A percentile compares a stretch with the other conserved stretches of the same genome.
Evolutionary conservation across 2,797 vertebrate species (phyloP).

Genomic region (Hapalemur alaotrensis): DNA sequence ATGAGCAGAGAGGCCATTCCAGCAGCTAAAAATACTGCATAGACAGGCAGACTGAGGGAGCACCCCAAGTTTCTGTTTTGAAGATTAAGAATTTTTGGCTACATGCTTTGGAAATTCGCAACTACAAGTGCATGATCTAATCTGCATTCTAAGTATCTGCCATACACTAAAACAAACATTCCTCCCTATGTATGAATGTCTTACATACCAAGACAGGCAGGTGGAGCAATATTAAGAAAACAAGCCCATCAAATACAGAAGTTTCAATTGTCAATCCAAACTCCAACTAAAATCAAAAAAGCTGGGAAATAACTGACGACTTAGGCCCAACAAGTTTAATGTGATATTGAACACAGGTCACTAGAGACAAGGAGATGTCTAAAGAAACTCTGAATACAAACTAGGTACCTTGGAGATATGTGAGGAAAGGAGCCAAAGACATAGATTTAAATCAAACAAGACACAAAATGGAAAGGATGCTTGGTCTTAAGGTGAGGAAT

Average conservation of each 20-base stretch:
- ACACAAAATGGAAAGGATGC: background rate
- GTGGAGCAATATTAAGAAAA: background rate
- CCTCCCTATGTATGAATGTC: background rate
- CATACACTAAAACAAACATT: constrained; percentile 7
- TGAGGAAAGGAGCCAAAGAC: background rate
- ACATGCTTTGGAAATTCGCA: background rate
- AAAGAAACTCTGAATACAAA: background rate
- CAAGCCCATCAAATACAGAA: background rate
- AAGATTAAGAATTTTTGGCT: constrained; percentile 36
- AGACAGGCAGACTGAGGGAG: background rate
- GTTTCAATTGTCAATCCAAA: background rate
- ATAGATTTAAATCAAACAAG: background rate
- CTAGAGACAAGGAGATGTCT: background rate
- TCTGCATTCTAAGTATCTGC: constrained; percentile 13
- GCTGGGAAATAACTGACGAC: background rate
- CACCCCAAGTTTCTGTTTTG: background rate
- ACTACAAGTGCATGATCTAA: background rate
- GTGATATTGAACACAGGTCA: background rate
- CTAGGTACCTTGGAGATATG: background rate
- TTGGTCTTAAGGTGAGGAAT: background rate
- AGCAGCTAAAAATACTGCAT: background rate
- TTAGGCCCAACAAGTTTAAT: background rate
- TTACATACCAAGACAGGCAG: background rate
- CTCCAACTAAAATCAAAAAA: background rate
- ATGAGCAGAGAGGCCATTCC: background rate